Percentiles rank a stretch among this genome's conserved stretches.
Conservation (phyloP, 2,113 vertebrate species). For the Syngnathoides biaculeatus region DNA sequence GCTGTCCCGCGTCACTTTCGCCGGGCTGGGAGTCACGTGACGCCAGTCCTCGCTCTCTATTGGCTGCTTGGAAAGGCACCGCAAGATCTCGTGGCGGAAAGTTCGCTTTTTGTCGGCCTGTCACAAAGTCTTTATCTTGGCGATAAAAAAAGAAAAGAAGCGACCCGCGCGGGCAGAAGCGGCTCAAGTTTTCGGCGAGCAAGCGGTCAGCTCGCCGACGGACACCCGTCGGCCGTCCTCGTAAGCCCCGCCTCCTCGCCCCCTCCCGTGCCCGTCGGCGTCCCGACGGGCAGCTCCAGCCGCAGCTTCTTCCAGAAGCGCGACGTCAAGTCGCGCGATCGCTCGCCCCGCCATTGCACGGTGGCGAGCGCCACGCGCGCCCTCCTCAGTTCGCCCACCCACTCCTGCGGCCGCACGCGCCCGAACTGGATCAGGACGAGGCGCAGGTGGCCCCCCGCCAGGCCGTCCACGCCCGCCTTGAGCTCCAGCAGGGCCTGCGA, state of each 20-base stretch:
- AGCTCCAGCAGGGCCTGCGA: conserved; percentile 95
- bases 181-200: too few relatives aligned
- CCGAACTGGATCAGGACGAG: conserved; percentile 93
- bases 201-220: not conserved
- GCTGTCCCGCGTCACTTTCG: too few relatives aligned
- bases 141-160: too few relatives aligned
- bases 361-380: conserved; percentile 82
- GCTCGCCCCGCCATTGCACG: conserved; percentile 92
- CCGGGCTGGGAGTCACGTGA: too few relatives aligned
- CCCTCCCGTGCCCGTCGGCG: not conserved
- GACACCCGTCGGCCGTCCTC: not conserved
- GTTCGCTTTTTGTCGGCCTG: too few relatives aligned
- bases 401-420: conserved; percentile 74
- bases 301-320: conserved; percentile 91
- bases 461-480: conserved; percentile 87
- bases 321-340: conserved; percentile 81
- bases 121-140: too few relatives aligned
- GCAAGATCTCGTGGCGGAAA: too few relatives aligned
- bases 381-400: conserved; percentile 85
- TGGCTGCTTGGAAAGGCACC: too few relatives aligned
- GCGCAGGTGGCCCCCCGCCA: conserved; percentile 84
- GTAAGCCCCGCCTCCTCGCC: conserved; percentile 28
- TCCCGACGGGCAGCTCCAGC: conserved; percentile 84
- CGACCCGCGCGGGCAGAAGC: too few relatives aligned
- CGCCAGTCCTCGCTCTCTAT: too few relatives aligned